phyloP scores from a whole-genome alignment of 2,888 invertebrate species.

The Phlogophora meticulosa region DNA sequence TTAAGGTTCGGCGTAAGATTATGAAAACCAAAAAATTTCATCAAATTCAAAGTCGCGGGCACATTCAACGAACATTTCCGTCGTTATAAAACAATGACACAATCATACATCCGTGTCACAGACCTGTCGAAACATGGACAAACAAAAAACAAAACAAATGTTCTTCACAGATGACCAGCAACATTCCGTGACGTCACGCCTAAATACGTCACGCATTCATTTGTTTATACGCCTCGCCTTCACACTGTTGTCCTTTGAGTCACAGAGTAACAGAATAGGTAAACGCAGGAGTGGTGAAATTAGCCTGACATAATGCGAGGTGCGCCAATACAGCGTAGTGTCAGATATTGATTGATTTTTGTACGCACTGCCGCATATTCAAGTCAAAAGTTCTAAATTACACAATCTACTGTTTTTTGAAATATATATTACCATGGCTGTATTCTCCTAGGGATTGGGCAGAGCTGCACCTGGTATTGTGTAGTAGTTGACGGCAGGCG shows the following conservation, averaged over 20 bases:
- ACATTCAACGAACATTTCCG: too few relatives aligned
- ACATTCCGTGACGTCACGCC: conserved; percentile 42
- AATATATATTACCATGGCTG: too few relatives aligned
- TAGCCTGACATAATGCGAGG: conserved; percentile 33
- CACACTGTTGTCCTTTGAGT: conserved; percentile 21
- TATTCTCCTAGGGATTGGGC: too few relatives aligned
- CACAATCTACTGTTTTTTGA: too few relatives aligned
- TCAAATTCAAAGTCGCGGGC: too few relatives aligned
- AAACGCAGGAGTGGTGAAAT: conserved; percentile 25
- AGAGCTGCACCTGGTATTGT: too few relatives aligned
- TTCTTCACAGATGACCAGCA: conserved; percentile 27
- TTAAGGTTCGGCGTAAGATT: too few relatives aligned
- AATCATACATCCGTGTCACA: conserved; percentile 40
- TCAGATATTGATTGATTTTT: conserved; percentile 46
- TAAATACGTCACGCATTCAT: conserved; percentile 14
- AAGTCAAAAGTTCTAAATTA: conserved; percentile 22
- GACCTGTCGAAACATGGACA: conserved; percentile 52
- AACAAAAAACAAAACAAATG: conserved; percentile 47
- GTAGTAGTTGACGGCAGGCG: too few relatives aligned
- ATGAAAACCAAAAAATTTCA: too few relatives aligned
- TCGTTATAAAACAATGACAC: conserved; percentile 36
- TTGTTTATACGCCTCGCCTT: conserved; percentile 33
- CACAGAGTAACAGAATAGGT: conserved; percentile 11
- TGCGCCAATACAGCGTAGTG: conserved; percentile 34
- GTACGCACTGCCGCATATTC: conserved; percentile 40